These are phyloP conservation scores for Callithrix jacchus DNA, from an alignment of 2,113 vertebrate genomes.

Conservation along the genomic window DNA sequence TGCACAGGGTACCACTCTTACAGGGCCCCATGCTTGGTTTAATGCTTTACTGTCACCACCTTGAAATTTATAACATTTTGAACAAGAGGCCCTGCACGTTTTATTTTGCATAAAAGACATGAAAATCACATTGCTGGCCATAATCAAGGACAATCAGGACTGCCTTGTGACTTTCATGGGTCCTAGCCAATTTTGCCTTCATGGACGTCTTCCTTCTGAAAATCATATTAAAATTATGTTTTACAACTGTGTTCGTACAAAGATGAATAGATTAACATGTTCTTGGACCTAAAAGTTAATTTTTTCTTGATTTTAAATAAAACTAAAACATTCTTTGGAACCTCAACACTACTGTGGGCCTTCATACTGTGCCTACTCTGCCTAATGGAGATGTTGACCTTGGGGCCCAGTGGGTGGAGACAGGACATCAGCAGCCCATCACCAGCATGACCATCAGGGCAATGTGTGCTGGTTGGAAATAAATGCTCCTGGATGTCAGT, in stretches of 20 bases:
- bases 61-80: not conserved
- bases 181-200: not conserved
- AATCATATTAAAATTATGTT: not conserved
- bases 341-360: not conserved
- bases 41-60: not conserved
- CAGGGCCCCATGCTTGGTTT: not conserved
- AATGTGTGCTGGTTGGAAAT: not conserved
- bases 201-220: not conserved
- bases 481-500: not conserved
- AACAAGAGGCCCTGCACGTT: not conserved
- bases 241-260: not conserved
- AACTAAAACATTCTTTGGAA: not conserved
- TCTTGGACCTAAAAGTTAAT: not conserved
- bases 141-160: not conserved
- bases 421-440: rapidly evolving
- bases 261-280: not conserved
- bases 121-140: not conserved
- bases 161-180: not conserved
- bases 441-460: too few species aligned
- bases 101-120: not conserved
- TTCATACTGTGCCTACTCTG: not conserved
- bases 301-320: not conserved
- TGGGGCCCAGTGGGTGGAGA: not conserved
- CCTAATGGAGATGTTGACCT: not conserved
- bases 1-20: not conserved